Percentiles rank a stretch among this genome's conserved stretches.
Conservation (phyloP, 2,888 invertebrate genomes). For the Bursaphelenchus okinawaensis region DNA sequence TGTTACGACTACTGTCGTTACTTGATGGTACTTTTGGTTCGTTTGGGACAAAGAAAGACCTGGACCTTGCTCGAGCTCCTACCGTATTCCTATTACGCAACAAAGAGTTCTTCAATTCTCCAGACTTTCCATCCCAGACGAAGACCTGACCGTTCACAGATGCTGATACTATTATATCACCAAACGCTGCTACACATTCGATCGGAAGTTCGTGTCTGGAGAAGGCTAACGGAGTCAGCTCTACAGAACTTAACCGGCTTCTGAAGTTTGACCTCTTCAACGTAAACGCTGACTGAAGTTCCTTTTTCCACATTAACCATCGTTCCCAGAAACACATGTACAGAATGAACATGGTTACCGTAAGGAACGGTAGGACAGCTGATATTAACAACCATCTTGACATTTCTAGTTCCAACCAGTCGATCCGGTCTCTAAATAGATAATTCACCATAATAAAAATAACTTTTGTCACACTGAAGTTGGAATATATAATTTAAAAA, state of each 20-base stretch:
- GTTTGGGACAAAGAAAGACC: constrained; percentile 1
- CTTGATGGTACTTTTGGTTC: neutral
- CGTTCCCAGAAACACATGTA: constrained; percentile 45
- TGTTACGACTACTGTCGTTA: neutral
- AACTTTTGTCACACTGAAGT: too few species aligned
- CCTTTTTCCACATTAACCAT: constrained; percentile 19
- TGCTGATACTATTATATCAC: constrained; percentile 30
- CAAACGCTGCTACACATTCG: constrained; percentile 28
- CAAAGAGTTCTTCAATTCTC: constrained; percentile 16
- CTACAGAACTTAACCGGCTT: neutral
- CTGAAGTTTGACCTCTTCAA: neutral
- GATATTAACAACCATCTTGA: constrained; percentile 42
- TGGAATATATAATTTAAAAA: too few species aligned
- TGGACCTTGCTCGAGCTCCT: neutral
- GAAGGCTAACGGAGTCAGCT: constrained; percentile 36
- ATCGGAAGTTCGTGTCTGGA: constrained; percentile 42
- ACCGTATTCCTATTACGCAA: neutral
- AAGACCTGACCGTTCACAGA: constrained; percentile 42
- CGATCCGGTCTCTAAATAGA: constrained; percentile 34
- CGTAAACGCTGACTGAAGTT: neutral
- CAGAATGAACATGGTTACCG: constrained; percentile 42
- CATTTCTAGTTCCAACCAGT: constrained; percentile 52
- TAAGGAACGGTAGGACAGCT: constrained; percentile 40
- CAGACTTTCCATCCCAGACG: constrained; percentile 38
- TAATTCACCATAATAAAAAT: neutral